phyloP scores from a whole-genome alignment of 2,888 invertebrate species.

The Caenorhabditis afra region DNA sequence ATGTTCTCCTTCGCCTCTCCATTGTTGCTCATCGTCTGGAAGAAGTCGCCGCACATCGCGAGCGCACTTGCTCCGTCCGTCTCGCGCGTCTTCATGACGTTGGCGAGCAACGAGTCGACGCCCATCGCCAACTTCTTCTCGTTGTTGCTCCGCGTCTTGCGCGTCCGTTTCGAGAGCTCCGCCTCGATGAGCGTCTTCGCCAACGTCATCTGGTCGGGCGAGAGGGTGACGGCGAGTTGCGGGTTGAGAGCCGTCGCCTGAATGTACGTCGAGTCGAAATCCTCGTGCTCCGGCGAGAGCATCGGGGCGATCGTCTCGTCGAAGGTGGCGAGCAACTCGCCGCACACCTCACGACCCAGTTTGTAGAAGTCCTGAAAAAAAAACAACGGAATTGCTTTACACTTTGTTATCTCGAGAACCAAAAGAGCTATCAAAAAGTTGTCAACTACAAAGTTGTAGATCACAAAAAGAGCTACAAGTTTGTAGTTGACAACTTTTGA shows the following conservation, averaged over 20 bases:
- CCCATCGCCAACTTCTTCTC: conserved; percentile 67
- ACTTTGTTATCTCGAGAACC: no score
- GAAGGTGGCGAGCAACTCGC: conserved; percentile 42
- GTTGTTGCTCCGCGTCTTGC: conserved; percentile 9
- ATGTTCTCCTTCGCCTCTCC: conserved; percentile 54
- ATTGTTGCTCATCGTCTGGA: conserved; percentile 44
- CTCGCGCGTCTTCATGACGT: conserved; percentile 61
- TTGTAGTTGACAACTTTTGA: background rate
- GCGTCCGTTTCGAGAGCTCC: conserved; percentile 37
- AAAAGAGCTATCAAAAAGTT: background rate
- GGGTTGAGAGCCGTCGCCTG: conserved; percentile 76
- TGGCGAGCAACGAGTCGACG: conserved; percentile 72
- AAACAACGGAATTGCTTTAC: no score
- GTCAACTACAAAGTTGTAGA: no score
- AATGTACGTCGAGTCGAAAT: conserved; percentile 64
- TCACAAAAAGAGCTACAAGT: no score
- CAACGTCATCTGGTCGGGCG: conserved; percentile 64
- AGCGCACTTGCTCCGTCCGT: conserved; percentile 7
- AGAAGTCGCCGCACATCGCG: conserved; percentile 49
- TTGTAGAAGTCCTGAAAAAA: conserved; percentile 52
- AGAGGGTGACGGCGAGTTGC: conserved; percentile 70
- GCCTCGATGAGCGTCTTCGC: conserved; percentile 69
- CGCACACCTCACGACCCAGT: conserved; percentile 38
- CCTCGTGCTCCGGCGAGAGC: conserved; percentile 54
- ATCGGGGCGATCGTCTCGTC: conserved; percentile 54